Conservation (phyloP, 2,888 invertebrate species). For the Agriopis marginaria region DNA sequence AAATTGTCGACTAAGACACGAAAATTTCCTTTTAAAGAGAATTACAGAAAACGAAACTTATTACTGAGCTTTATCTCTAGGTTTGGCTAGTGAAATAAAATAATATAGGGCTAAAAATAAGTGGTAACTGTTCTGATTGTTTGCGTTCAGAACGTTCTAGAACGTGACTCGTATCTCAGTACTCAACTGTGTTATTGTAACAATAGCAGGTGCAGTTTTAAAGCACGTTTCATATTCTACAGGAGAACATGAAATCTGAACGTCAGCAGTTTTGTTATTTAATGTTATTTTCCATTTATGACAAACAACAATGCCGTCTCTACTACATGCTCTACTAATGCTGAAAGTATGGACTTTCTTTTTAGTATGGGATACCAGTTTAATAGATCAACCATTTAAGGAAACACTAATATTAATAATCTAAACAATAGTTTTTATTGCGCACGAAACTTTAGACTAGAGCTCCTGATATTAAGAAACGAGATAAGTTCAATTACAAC, state of each 20-base stretch:
- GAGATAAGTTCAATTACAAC: constrained; percentile 23
- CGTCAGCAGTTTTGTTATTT: background rate
- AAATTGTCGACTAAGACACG: too few species aligned
- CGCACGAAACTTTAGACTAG: constrained; percentile 8
- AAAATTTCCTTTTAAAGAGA: too few species aligned
- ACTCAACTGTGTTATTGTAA: constrained; percentile 60
- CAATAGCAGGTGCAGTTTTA: constrained; percentile 61
- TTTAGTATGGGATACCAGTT: constrained; percentile 13
- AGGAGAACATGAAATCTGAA: background rate
- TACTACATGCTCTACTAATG: background rate
- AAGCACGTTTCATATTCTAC: constrained; percentile 51
- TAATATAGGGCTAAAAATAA: constrained; percentile 5
- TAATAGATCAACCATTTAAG: background rate
- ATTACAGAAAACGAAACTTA: background rate
- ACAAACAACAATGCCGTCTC: background rate
- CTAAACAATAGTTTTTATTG: background rate
- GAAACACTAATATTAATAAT: background rate
- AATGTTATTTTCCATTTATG: too few species aligned
- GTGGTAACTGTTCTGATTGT: constrained; percentile 20
- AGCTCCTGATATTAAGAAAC: constrained; percentile 19
- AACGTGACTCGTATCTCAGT: constrained; percentile 59
- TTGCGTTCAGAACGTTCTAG: constrained; percentile 45
- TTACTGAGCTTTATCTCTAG: background rate
- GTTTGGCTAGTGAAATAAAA: constrained; percentile 1
- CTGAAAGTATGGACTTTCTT: background rate